Conservation (phyloP, 1,140 invertebrate genomes). For the Caerostris darwini region DNA sequence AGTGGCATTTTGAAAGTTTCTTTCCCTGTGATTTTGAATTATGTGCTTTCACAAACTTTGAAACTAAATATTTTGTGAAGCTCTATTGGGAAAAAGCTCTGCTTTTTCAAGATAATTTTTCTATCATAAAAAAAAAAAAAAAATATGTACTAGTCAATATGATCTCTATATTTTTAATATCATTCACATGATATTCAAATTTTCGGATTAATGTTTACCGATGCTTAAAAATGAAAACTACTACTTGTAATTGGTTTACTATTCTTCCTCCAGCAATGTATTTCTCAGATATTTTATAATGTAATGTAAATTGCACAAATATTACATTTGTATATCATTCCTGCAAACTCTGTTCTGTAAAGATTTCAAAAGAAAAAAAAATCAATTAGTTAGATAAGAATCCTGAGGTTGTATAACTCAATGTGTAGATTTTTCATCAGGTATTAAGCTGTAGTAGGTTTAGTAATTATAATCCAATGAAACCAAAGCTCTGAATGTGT, state of each 20-base stretch:
- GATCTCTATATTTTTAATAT: slow-evolving; percentile 48
- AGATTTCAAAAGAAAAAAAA: not conserved
- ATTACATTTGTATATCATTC: slow-evolving; percentile 47
- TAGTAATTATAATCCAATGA: slow-evolving; percentile 66
- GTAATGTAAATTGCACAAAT: slow-evolving; percentile 17
- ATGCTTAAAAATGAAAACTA: not conserved
- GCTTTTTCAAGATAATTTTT: slow-evolving; percentile 20
- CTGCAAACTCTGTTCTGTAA: not conserved
- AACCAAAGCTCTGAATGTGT: slow-evolving; percentile 77
- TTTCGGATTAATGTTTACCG: not conserved
- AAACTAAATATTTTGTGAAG: slow-evolving; percentile 44
- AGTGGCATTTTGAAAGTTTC: slow-evolving; percentile 62
- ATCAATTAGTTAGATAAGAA: slow-evolving; percentile 66
- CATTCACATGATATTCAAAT: not conserved
- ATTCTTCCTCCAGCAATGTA: not conserved
- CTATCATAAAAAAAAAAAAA: slow-evolving; percentile 30
- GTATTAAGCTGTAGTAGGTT: slow-evolving; percentile 72
- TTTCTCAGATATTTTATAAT: not conserved
- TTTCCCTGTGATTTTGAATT: slow-evolving; percentile 59
- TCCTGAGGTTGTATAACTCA: slow-evolving; percentile 56
- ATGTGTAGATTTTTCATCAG: slow-evolving; percentile 72
- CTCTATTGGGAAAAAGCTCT: not conserved
- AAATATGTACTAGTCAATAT: slow-evolving; percentile 65
- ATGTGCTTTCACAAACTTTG: slow-evolving; percentile 3
- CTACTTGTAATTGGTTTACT: not conserved